Conservation (phyloP, 2,888 invertebrate genomes). For the Eulithis prunata region DNA sequence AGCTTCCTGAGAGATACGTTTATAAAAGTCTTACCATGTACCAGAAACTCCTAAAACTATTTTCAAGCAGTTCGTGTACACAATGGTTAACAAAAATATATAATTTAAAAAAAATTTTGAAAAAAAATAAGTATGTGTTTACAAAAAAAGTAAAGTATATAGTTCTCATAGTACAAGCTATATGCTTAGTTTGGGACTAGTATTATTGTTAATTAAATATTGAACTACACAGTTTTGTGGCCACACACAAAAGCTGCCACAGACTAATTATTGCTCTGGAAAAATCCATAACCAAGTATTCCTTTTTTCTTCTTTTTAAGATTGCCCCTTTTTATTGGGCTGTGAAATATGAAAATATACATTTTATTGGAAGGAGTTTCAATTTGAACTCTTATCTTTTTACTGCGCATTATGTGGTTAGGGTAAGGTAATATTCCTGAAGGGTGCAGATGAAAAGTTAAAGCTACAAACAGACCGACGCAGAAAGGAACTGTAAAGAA, state of each 20-base stretch:
- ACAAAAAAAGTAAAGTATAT: no score
- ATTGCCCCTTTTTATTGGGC: slow-evolving; percentile 21
- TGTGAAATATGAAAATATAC: slow-evolving; percentile 29
- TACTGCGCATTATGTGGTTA: slow-evolving; percentile 12
- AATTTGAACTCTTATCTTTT: slow-evolving; percentile 11
- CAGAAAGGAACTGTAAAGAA: background rate
- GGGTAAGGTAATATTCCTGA: slow-evolving; percentile 2
- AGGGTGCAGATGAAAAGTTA: slow-evolving; percentile 5
- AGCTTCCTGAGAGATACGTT: no score
- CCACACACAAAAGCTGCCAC: slow-evolving; percentile 23
- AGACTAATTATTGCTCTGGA: slow-evolving; percentile 34
- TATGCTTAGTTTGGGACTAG: background rate
- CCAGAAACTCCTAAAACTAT: no score
- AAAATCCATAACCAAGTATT: slow-evolving; percentile 36
- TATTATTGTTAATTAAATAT: no score
- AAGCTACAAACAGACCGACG: background rate
- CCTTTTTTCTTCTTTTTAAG: slow-evolving; percentile 30
- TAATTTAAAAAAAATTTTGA: no score
- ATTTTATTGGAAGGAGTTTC: slow-evolving; percentile 16
- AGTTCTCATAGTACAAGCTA: background rate
- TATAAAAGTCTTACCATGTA: no score
- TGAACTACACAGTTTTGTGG: slow-evolving; percentile 4
- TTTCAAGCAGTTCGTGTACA: no score
- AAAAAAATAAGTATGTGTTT: no score
- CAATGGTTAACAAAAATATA: no score